Percentiles rank a stretch among this genome's conserved stretches.
Conservation (phyloP, 1,140 invertebrate species). For the Lasaia peninsularis region DNA sequence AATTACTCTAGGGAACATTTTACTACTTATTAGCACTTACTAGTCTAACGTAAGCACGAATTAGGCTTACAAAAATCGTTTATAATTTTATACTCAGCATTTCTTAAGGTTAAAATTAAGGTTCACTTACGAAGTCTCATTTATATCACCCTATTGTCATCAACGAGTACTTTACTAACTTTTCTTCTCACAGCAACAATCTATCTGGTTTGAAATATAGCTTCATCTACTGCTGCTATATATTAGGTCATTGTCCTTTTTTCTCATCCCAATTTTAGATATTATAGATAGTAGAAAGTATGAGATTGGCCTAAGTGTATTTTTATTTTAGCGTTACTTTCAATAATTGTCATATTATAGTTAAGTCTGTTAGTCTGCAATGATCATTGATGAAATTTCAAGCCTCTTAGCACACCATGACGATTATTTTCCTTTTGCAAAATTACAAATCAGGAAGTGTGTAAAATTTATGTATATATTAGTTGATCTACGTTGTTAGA, state of each 20-base stretch:
- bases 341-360: constrained; percentile 20
- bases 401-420: constrained; percentile 56
- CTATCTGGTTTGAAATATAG: constrained; percentile 5
- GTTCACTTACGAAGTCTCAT: constrained; percentile 31
- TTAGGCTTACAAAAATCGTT: constrained; percentile 71
- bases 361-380: constrained; percentile 37
- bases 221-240: constrained; percentile 18
- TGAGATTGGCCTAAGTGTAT: constrained; percentile 13
- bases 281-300: neutral
- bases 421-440: constrained; percentile 37
- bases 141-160: constrained; percentile 14
- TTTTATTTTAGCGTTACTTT: constrained; percentile 1
- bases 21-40: constrained; percentile 74
- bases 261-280: neutral
- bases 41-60: constrained; percentile 65
- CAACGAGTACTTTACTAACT: neutral
- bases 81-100: constrained; percentile 76
- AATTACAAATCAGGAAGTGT: constrained; percentile 63
- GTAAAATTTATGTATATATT: constrained; percentile 65
- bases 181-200: constrained; percentile 7
- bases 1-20: constrained; percentile 84
- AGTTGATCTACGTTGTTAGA: constrained; percentile 57
- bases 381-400: constrained; percentile 75
- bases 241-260: constrained; percentile 1
- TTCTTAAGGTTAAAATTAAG: constrained; percentile 70